Conservation (phyloP, 2,113 vertebrate species). For the Chionomys nivalis region DNA sequence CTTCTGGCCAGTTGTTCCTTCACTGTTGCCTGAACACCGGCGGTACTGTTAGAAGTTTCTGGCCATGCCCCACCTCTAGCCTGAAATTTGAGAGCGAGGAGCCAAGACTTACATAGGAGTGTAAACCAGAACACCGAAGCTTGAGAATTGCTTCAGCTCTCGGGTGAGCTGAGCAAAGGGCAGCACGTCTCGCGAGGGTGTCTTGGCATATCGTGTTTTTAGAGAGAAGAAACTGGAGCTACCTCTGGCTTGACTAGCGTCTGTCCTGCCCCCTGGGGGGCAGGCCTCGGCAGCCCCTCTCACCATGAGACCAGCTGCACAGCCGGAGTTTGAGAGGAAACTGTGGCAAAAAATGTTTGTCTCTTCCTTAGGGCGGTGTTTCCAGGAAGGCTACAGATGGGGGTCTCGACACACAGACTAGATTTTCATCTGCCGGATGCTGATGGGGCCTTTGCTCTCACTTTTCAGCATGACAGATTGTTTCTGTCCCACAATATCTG, state of each 20-base stretch:
- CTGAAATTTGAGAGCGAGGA: too few relatives aligned
- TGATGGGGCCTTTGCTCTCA: background rate
- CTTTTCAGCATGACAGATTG: background rate
- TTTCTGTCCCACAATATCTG: slow-evolving; percentile 40
- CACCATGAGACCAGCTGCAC: background rate
- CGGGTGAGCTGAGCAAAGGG: too few relatives aligned
- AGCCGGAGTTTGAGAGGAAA: background rate
- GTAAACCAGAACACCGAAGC: too few relatives aligned
- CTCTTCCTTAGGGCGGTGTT: background rate
- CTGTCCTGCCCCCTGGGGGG: background rate
- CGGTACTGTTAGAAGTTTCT: too few relatives aligned
- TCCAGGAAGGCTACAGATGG: background rate
- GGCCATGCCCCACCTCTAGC: too few relatives aligned
- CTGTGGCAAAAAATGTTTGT: background rate
- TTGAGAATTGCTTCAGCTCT: too few relatives aligned
- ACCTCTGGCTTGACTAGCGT: too few relatives aligned
- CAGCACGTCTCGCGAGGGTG: background rate
- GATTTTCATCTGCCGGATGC: background rate
- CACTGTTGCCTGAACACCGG: too few relatives aligned
- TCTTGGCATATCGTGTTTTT: background rate
- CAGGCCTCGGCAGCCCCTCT: background rate
- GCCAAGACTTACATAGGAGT: too few relatives aligned
- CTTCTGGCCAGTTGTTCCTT: too few relatives aligned
- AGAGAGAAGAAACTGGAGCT: background rate
- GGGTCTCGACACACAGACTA: background rate